Evolutionary conservation across 2,888 invertebrate species (phyloP), one percentile per base, ranked within the genome.

Genomic region (Caenorhabditis becei): DNA sequence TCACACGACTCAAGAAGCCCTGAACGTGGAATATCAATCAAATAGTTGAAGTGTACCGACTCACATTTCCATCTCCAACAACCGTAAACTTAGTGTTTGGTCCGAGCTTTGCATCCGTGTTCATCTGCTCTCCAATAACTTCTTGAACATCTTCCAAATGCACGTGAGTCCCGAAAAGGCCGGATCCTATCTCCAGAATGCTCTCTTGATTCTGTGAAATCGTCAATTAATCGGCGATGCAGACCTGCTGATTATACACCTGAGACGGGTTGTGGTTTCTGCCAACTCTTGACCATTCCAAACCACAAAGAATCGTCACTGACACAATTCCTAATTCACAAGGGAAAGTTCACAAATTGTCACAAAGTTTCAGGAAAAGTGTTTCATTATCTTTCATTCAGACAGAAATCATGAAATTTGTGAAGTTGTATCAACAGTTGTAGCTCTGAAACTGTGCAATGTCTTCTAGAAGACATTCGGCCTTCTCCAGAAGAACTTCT

Each of bases 51-150:
- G n/a, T n/a, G 16, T 32, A 32, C 4, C 5, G 35, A 77, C 80
- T 77, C 24, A 80, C 80, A 63, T 81, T 81, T 44, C 81, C 81
- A 63, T 81, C 81, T 51, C 81, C 81, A 35, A 81, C 47, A 11
- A 81, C 72, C 3, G 77, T 77, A 49, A 67, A 81, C 37, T 81
- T 77, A 14, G 81, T 72, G 26, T 72, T 47, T 0, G 41, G 14
- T 35, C 77, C 81, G 14, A 81, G 69, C 16, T 11, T 2, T 4
- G 71, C 61, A 11, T 58, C 18, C 0, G 71, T 72, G 7, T 72
- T 62, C 67, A 77, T 24, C 35, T 81, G 66, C 18, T 61, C 63
- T 20, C 24, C 35, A 24, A 81, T 67, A 10, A 47, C 71, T 26
- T 81, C 47, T 32, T 77, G 58, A 7, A 81, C 51, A 53, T 81